Base-by-base conservation (phyloP, 2,113 vertebrate species). In the Sphaerodactylus townsendi region DNA sequence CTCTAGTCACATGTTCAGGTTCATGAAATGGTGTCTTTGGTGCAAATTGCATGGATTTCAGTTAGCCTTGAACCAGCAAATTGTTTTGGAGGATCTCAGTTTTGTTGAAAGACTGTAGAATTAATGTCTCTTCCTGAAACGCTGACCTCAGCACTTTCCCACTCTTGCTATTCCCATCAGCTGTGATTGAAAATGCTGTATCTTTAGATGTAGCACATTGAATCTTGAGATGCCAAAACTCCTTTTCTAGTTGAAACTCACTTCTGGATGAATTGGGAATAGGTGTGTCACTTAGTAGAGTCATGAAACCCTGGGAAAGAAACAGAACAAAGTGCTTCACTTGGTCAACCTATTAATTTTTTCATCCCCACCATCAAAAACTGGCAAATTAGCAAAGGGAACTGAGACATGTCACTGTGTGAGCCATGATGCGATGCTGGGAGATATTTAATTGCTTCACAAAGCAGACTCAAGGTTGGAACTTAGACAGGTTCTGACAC, bases 391-490 rank as follows among this genome's bases (percentile, higher is more conserved):
- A 64, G 84, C 71, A 33, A 81, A 37, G 74, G 62, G 53, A 35
- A 62, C 41, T 0, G 56, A 79, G 74, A 3, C 19, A 62, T 17
- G 37, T 53, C 53, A 71, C 30, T 30, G 1, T 1, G 0, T 2
- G 69, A 73, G 35, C 65, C 62, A 33, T 2, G 0, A n/a, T 15
- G 1, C 46, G 30, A 25, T n/a, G 23, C 0, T 1, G 76, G 44
- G 78, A 62, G 75, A 66, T 68, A 75, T 79, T 88, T 39, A 50
- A 68, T 56, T 9, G 81, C 70, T 87, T 68, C 79, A 81, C 39
- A 7, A 78, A 83, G 78, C 80, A 71, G 70, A 53, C n/a, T 0
- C 1, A 79, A 88, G 79, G 41, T 70, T 83, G 48, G 39, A 56
- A 77, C 19, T 86, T 83, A 46, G 66, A 90, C 48, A 77, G 14